phyloP scores from a whole-genome alignment of 2,888 invertebrate genomes.

The Perithous albicinctus region DNA sequence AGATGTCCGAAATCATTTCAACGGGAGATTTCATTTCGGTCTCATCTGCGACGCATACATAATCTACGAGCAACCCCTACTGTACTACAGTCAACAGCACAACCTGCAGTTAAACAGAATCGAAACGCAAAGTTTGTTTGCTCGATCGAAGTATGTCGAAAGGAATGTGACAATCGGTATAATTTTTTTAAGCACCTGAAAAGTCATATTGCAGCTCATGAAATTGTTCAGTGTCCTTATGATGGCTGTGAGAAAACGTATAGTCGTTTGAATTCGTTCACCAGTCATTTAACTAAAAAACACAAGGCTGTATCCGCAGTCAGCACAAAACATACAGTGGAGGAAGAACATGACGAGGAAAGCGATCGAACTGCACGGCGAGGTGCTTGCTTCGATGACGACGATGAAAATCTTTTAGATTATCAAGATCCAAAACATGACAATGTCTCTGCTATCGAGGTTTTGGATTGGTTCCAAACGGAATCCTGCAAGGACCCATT shows the following conservation, averaged over 20 bases:
- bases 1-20: conserved; percentile 26
- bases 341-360: not conserved
- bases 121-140: conserved; percentile 23
- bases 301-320: not conserved
- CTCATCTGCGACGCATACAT: conserved; percentile 26
- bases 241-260: conserved; percentile 6
- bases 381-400: not conserved
- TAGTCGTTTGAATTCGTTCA: conserved; percentile 28
- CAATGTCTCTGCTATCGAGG: conserved; percentile 17
- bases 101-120: not conserved
- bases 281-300: conserved; percentile 28
- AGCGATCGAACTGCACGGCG: not conserved
- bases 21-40: conserved; percentile 18
- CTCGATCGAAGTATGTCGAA: conserved; percentile 12
- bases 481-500: conserved; percentile 34
- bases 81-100: conserved; percentile 7
- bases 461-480: not conserved
- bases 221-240: conserved; percentile 6
- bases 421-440: not conserved
- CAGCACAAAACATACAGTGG: not conserved
- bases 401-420: conserved; percentile 6
- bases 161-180: conserved; percentile 10
- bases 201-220: conserved; percentile 14
- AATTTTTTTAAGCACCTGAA: conserved; percentile 27
- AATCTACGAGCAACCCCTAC: not conserved